phyloP scores from a whole-genome alignment of 2,113 vertebrate species.

The Melospiza georgiana region DNA sequence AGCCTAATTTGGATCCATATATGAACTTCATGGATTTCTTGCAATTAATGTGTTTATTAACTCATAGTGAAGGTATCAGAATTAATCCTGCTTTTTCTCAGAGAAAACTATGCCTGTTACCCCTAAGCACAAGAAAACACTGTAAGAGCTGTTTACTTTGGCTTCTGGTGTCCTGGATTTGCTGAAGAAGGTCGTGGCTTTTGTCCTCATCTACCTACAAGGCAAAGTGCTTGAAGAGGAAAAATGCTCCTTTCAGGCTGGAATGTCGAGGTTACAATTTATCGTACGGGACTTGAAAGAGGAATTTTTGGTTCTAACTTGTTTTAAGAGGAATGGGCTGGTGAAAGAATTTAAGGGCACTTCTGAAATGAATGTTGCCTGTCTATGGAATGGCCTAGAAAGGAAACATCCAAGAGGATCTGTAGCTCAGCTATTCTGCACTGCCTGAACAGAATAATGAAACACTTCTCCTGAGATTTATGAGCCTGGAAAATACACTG shows the following conservation, averaged over 20 bases:
- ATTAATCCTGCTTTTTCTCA: neutral
- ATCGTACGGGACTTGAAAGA: conserved; percentile 35
- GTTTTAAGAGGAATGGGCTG: conserved; percentile 63
- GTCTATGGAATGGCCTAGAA: conserved; percentile 48
- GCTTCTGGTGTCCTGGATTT: conserved; percentile 1
- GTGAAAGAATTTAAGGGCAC: conserved; percentile 69
- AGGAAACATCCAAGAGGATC: conserved; percentile 68
- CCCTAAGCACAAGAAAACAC: neutral
- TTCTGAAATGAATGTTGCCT: conserved; percentile 66
- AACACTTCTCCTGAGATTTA: conserved; percentile 79
- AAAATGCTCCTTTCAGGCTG: conserved; percentile 53
- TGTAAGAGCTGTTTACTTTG: neutral
- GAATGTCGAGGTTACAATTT: conserved; percentile 40
- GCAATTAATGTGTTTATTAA: neutral
- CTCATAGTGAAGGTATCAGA: neutral
- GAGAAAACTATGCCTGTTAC: neutral
- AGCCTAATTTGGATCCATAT: neutral
- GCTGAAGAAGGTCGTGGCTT: conserved; percentile 6
- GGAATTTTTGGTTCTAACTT: conserved; percentile 65
- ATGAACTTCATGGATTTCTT: neutral
- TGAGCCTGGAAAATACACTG: conserved; percentile 64
- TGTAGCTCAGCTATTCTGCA: conserved; percentile 65
- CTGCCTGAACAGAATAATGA: conserved; percentile 74
- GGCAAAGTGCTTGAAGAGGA: conserved; percentile 32
- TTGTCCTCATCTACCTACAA: conserved; percentile 12